Base-by-base conservation (phyloP, 2,888 invertebrate species). In the Acronicta aceris region DNA sequence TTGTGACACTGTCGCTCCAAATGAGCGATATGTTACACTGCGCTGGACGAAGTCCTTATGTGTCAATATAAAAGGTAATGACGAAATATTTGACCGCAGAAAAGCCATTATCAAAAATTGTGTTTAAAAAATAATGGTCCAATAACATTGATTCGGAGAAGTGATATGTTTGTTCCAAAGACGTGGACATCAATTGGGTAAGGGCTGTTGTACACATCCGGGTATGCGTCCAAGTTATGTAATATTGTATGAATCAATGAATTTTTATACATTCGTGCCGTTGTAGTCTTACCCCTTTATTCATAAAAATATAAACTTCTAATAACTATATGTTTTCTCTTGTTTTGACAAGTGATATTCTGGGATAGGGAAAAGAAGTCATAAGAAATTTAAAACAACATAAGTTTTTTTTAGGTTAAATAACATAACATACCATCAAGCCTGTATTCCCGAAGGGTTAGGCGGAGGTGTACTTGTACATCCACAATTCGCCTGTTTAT, bases 111-210 rank as follows among this genome's bases (percentile, higher is more conserved):
- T 55, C 47, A 17, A 38, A 25, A 3, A 25, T 47, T 45, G 40
- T 57, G 30, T 59, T 56, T 50, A 15, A 47, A 64, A 60, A 64
- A 62, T 64, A 60, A 75, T 64, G 53, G 64, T 17, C 13, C 46
- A 60, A 54, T 56, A 59, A 71, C 65, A 30, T 53, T 25, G 13
- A 25, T 77, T 75, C 77, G 46, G 21, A 49, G 78, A 78, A 76
- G 15, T 59, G 36, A 45, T 59, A 10, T 73, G 59, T 76, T 60
- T 62, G 9, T 30, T 30, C 27, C 25, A 48, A 59, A 45, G 16
- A 43, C 52, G 40, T 51, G 55, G 45, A 58, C 38, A 16, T 50
- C 30, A 13, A 17, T 49, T 53, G 8, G n/a, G 42, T 56, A 42
- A 67, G 45, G 65, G 48, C 17, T 15, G 38, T 42, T 56, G 33